Conservation (phyloP, 2,797 vertebrate genomes). For the Thripadectes ignobilis region DNA sequence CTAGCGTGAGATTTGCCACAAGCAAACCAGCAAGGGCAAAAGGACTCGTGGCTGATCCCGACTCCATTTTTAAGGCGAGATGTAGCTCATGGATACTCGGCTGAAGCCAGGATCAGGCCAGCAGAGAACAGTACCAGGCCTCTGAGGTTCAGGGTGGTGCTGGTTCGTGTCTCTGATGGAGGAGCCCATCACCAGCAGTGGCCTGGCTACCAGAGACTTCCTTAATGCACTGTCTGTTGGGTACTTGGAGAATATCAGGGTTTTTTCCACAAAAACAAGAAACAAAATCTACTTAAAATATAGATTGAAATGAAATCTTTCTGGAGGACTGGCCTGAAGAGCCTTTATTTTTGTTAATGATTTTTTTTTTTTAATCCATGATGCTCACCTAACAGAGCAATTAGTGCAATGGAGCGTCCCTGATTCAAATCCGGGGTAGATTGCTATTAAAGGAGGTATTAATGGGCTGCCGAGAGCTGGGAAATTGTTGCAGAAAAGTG, state of each 20-base stretch:
- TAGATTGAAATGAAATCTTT: slow-evolving; percentile 80
- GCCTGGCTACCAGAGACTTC: not conserved
- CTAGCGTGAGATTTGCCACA: not conserved
- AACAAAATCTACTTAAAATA: slow-evolving; percentile 45
- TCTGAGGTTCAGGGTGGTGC: not conserved
- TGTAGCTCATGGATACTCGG: not conserved
- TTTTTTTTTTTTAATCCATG: slow-evolving; percentile 60
- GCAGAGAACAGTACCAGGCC: not conserved
- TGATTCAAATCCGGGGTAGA: slow-evolving; percentile 76
- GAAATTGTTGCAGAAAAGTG: slow-evolving; percentile 69
- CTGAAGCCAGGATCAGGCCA: not conserved
- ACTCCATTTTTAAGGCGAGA: not conserved
- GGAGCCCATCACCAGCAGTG: not conserved
- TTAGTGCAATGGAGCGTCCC: slow-evolving; percentile 75
- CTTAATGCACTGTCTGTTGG: not conserved
- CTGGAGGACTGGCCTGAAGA: slow-evolving; percentile 77
- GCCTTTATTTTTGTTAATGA: slow-evolving; percentile 66
- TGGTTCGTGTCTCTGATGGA: not conserved
- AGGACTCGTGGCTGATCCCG: accelerated
- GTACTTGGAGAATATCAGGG: not conserved
- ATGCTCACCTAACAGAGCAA: slow-evolving; percentile 80
- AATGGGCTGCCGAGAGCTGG: slow-evolving; percentile 79
- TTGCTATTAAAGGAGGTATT: slow-evolving; percentile 82
- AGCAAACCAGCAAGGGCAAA: not conserved
- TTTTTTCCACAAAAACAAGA: slow-evolving; percentile 25